These are phyloP conservation scores for Cephus cinctus DNA, from an alignment of 1,140 invertebrate genomes.

Conservation along the genomic window DNA sequence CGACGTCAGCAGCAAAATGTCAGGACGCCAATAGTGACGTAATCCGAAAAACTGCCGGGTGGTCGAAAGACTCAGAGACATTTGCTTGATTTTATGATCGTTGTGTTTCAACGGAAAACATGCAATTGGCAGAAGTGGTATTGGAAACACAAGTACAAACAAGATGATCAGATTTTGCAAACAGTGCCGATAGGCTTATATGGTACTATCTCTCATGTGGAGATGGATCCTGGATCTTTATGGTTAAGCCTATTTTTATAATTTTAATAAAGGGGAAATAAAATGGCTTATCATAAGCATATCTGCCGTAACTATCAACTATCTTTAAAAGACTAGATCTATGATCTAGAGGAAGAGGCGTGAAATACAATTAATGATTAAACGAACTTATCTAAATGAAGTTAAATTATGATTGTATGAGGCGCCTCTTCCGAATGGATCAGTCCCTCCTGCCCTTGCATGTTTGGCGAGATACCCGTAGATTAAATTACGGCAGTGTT, in stretches of 20 bases:
- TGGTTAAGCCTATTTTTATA: too few species aligned
- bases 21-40: conserved; percentile 10
- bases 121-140: conserved; percentile 20
- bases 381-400: conserved; percentile 7
- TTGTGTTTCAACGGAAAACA: conserved; percentile 13
- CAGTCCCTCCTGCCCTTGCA: conserved; percentile 4
- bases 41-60: conserved; percentile 23
- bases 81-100: conserved; percentile 24
- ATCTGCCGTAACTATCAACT: conserved; percentile 1
- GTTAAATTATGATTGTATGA: conserved; percentile 3
- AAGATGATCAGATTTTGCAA: too few species aligned
- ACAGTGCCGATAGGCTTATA: too few species aligned
- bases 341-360: conserved; percentile 3
- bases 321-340: background rate
- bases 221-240: too few species aligned
- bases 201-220: too few species aligned
- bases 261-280: too few species aligned
- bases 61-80: conserved; percentile 20
- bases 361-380: conserved; percentile 1
- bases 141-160: too few species aligned
- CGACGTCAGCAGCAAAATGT: conserved; percentile 8
- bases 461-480: too few species aligned
- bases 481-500: too few species aligned
- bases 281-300: too few species aligned
- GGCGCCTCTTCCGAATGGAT: conserved; percentile 7